These are phyloP conservation scores for Planiliza haematocheilus DNA, from an alignment of 2,113 vertebrate species.

Conservation along the genomic window DNA sequence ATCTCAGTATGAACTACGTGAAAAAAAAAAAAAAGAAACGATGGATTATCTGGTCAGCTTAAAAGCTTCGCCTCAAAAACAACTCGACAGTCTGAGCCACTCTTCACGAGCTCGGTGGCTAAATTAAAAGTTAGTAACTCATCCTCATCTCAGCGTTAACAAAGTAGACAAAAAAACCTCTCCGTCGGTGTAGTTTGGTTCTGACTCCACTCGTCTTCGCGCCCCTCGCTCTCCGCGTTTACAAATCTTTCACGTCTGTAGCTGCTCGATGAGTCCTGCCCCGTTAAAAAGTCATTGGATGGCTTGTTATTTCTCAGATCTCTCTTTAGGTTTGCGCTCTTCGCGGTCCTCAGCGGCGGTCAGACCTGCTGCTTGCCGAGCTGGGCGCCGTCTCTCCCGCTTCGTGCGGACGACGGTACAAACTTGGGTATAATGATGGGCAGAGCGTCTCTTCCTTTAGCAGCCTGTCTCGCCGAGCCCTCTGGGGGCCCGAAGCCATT, in stretches of 20 bases:
- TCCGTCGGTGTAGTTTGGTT: slow-evolving; percentile 68
- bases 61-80: slow-evolving; percentile 76
- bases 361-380: slow-evolving; percentile 80
- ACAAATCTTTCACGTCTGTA: slow-evolving; percentile 64
- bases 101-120: slow-evolving; percentile 69
- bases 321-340: slow-evolving; percentile 2
- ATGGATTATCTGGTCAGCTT: slow-evolving; percentile 68
- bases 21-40: slow-evolving; percentile 74
- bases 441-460: slow-evolving; percentile 87
- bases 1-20: slow-evolving; percentile 90
- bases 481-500: slow-evolving; percentile 86
- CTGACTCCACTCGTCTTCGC: slow-evolving; percentile 61
- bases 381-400: slow-evolving; percentile 65
- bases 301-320: slow-evolving; percentile 65
- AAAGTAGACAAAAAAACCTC: slow-evolving; percentile 75
- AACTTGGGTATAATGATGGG: slow-evolving; percentile 80
- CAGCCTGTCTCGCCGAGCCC: slow-evolving; percentile 80
- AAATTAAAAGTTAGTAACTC: slow-evolving; percentile 73
- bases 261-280: slow-evolving; percentile 66
- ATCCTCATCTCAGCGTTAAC: slow-evolving; percentile 55
- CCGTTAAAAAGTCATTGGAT: slow-evolving; percentile 58
- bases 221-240: slow-evolving; percentile 9
- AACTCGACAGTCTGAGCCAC: slow-evolving; percentile 82
- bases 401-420: slow-evolving; percentile 76
- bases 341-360: too few species aligned